A percentile compares a stretch with the other conserved stretches of the same genome.
Conservation (phyloP, 2,888 invertebrate species). For the Archips xylosteana region DNA sequence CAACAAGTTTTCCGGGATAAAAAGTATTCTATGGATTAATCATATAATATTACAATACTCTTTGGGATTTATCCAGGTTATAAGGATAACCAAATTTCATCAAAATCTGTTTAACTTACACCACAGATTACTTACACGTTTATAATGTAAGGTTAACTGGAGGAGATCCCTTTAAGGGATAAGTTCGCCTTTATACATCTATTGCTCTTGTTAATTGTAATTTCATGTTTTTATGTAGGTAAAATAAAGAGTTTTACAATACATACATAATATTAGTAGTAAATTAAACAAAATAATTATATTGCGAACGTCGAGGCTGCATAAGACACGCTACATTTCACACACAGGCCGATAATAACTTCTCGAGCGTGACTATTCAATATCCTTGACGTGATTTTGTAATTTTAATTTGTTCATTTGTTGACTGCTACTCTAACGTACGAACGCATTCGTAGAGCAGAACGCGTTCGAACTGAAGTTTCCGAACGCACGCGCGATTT, state of each 20-base stretch:
- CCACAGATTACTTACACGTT: too few species aligned
- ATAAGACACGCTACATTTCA: slow-evolving; percentile 37
- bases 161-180: too few species aligned
- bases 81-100: background rate
- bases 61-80: too few species aligned
- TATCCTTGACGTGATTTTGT: slow-evolving; percentile 39
- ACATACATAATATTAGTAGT: background rate
- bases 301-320: slow-evolving; percentile 8
- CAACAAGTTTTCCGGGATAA: too few species aligned
- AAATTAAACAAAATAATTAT: background rate
- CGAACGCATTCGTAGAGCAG: slow-evolving; percentile 60
- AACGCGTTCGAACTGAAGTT: slow-evolving; percentile 42
- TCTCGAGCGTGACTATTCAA: slow-evolving; percentile 39
- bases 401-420: slow-evolving; percentile 31
- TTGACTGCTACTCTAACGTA: slow-evolving; percentile 55
- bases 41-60: too few species aligned
- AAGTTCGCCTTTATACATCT: too few species aligned
- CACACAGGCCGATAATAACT: slow-evolving; percentile 32
- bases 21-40: too few species aligned
- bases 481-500: slow-evolving; percentile 48
- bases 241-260: too few species aligned
- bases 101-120: too few species aligned
- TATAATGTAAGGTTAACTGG: too few species aligned
- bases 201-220: too few species aligned
- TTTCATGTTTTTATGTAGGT: too few species aligned